Conservation (phyloP, 1,140 invertebrate genomes). For the Lordiphosa collinella region DNA sequence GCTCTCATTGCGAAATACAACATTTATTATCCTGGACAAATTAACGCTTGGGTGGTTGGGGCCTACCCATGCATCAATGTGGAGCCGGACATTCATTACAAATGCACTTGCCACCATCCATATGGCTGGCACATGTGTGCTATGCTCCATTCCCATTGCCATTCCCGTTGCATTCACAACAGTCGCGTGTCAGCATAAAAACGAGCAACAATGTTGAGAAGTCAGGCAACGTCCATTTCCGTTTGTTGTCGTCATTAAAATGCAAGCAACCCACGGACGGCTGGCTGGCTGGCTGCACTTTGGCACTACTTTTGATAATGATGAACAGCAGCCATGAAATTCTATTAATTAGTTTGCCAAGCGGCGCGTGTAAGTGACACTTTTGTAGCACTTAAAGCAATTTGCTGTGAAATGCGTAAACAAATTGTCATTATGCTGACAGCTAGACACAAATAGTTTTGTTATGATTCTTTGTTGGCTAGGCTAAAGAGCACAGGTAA, state of each 20-base stretch:
- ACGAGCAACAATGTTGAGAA: slow-evolving; percentile 54
- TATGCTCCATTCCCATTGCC: slow-evolving; percentile 1
- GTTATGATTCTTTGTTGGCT: slow-evolving; percentile 21
- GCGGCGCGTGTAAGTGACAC: slow-evolving; percentile 42
- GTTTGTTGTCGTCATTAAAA: slow-evolving; percentile 74
- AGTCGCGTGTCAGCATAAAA: slow-evolving; percentile 68
- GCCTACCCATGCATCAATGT: slow-evolving; percentile 72
- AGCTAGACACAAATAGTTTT: slow-evolving; percentile 36
- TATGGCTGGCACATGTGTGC: slow-evolving; percentile 52
- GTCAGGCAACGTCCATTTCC: slow-evolving; percentile 65
- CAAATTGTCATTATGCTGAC: slow-evolving; percentile 55
- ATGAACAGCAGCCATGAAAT: slow-evolving; percentile 18
- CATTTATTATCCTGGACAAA: slow-evolving; percentile 75
- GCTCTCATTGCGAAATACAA: slow-evolving; percentile 43
- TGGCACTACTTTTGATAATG: slow-evolving; percentile 39
- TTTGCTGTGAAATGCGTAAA: slow-evolving; percentile 56
- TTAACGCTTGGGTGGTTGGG: slow-evolving; percentile 56
- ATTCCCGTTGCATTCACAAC: slow-evolving; percentile 10
- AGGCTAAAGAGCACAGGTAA: slow-evolving; percentile 27
- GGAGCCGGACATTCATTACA: slow-evolving; percentile 24
- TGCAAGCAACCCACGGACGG: slow-evolving; percentile 42
- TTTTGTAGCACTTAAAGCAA: slow-evolving; percentile 66
- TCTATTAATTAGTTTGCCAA: slow-evolving; percentile 61
- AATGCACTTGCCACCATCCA: slow-evolving; percentile 24
- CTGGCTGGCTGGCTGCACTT: slow-evolving; percentile 28